Conservation (phyloP, 2,888 invertebrate species). For the Cancer borealis region DNA sequence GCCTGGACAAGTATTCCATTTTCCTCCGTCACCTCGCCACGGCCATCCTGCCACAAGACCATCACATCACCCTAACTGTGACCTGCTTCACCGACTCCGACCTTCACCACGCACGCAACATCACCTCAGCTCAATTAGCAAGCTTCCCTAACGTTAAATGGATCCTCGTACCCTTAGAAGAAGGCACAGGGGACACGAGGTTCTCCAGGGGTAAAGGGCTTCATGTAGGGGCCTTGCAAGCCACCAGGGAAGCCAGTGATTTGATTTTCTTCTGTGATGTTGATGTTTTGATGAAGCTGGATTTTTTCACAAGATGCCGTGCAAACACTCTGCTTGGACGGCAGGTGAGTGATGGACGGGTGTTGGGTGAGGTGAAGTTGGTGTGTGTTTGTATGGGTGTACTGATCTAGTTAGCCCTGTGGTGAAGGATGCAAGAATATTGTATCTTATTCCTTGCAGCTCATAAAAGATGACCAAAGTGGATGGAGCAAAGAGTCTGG, state of each 20-base stretch:
- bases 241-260: not conserved
- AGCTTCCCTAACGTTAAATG: slow-evolving; percentile 61
- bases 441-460: too few relatives aligned
- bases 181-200: not conserved
- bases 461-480: too few relatives aligned
- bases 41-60: slow-evolving; percentile 60
- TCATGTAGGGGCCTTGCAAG: slow-evolving; percentile 49
- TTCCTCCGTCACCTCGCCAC: slow-evolving; percentile 66
- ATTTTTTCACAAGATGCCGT: slow-evolving; percentile 71
- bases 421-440: too few relatives aligned
- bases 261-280: slow-evolving; percentile 72
- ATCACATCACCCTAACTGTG: slow-evolving; percentile 61
- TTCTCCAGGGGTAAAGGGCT: slow-evolving; percentile 70
- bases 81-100: slow-evolving; percentile 61
- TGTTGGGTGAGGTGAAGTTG: too few relatives aligned
- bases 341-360: slow-evolving; percentile 53
- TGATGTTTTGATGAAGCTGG: slow-evolving; percentile 65
- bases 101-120: not conserved
- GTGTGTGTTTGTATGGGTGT: not conserved
- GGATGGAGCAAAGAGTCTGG: too few relatives aligned
- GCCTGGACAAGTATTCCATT: slow-evolving; percentile 51
- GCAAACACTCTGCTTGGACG: slow-evolving; percentile 56
- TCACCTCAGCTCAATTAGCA: slow-evolving; percentile 44
- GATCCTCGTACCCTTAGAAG: slow-evolving; percentile 60
- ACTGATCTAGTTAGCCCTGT: too few relatives aligned